Evolutionary conservation across 2,888 invertebrate species (phyloP), one percentile per base, ranked within the genome.

Genomic region (Sphecodes monilicornis): DNA sequence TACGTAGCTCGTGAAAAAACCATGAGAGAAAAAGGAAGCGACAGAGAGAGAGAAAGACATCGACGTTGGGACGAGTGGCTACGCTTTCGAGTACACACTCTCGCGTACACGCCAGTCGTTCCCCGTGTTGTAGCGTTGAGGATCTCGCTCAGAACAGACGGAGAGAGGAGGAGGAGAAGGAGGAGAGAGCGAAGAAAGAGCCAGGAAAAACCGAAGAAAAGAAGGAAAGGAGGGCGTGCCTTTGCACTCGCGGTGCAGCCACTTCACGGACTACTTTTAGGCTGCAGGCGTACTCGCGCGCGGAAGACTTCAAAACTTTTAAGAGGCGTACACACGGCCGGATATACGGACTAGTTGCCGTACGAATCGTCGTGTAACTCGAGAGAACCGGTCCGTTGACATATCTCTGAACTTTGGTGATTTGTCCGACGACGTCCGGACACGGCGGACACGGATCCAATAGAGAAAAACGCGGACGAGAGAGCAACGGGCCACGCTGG

Each of bases 261-360:
- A 87, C 87, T 87, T 78, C 79, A 72, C 76, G 78, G 22, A 70
- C 86, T 77, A 78, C 88, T 85, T 82, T 79, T 78, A 79, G 79
- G 78, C 88, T 76, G 76, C 82, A 86, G 82, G 82, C 83, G 83
- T 71, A 82, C 84, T 84, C 86, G 81, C 81, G 76, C 79, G 79
- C n/a, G n/a, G n/a, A n/a, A 36, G 84, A 86, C 91, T 91, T 89
- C 66, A 85, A 73, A 91, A 91, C 86, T 91, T 91, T 91, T 90
- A 89, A 91, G 88, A 91, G 89, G 86, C 91, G 91, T 87, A 90
- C 91, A 89, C 85, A 77, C 82, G 85, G 83, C 79, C 88, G 86
- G 83, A 89, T 85, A 81, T 88, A 86, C 68, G 72, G 66, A 73
- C 78, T 72, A 68, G 80, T 82, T 70, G 81, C 76, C 79, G 76